Evolutionary conservation across 2,797 vertebrate species (phyloP).

Genomic region (Phalloptychus januarius): DNA sequence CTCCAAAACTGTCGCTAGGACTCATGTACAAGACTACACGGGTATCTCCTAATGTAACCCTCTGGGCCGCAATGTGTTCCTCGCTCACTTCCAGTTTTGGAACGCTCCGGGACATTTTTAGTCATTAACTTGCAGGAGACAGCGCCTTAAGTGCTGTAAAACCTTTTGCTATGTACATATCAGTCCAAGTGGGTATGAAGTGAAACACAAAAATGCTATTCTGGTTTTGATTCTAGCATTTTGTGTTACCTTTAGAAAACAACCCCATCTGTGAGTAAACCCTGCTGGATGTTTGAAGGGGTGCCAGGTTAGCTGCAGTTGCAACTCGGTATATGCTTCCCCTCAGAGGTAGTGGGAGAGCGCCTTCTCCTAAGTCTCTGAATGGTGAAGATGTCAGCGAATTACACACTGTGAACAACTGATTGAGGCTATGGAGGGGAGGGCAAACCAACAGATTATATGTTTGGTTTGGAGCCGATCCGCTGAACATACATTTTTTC

Average conservation of each 20-base stretch:
- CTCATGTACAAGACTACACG: slow-evolving; percentile 61
- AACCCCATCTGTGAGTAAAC: slow-evolving; percentile 68
- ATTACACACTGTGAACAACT: slow-evolving; percentile 78
- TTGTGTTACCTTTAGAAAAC: slow-evolving; percentile 55
- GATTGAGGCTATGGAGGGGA: slow-evolving; percentile 79
- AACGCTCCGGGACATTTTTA: slow-evolving; percentile 69
- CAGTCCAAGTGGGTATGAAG: slow-evolving; percentile 57
- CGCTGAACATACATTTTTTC: slow-evolving; percentile 82
- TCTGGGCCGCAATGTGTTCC: slow-evolving; percentile 43
- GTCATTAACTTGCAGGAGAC: slow-evolving; percentile 70
- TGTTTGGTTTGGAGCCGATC: slow-evolving; percentile 80
- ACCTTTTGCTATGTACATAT: slow-evolving; percentile 57
- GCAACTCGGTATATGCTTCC: slow-evolving; percentile 56
- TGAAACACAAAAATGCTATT: slow-evolving; percentile 53
- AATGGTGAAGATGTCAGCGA: slow-evolving; percentile 78
- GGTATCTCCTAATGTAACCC: slow-evolving; percentile 72
- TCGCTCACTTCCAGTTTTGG: slow-evolving; percentile 65
- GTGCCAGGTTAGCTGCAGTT: slow-evolving; percentile 71
- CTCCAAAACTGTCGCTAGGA: slow-evolving; percentile 81
- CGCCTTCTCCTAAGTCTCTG: slow-evolving; percentile 68
- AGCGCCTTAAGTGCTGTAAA: slow-evolving; percentile 62
- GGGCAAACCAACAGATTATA: slow-evolving; percentile 79
- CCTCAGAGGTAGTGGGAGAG: slow-evolving; percentile 69
- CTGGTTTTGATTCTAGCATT: slow-evolving; percentile 59
- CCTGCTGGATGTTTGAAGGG: slow-evolving; percentile 72